phyloP scores from a whole-genome alignment of 1,140 invertebrate species.

The Hetaerina americana region DNA sequence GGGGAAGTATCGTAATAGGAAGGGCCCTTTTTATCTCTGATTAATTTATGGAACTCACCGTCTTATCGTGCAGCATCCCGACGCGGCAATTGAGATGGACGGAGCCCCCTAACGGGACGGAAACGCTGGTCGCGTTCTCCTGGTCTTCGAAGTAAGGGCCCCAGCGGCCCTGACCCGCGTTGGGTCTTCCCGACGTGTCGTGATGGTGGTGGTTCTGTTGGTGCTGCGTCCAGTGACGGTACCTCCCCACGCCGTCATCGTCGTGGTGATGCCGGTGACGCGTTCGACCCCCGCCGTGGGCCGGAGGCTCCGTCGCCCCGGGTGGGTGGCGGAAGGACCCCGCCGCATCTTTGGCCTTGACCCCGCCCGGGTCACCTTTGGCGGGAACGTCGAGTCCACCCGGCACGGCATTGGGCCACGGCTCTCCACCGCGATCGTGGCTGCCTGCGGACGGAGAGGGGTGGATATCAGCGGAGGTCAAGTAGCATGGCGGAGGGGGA shows the following conservation, averaged over 20 bases:
- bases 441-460: too few relatives aligned
- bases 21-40: not conserved
- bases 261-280: not conserved
- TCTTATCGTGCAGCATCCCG: conserved; percentile 12
- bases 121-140: conserved; percentile 17
- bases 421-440: too few relatives aligned
- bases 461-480: too few relatives aligned
- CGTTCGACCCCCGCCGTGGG: not conserved
- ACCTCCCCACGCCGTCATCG: conserved; percentile 13
- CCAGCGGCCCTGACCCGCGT: conserved; percentile 23
- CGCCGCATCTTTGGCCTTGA: too few relatives aligned
- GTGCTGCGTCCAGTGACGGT: conserved; percentile 26
- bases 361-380: too few relatives aligned
- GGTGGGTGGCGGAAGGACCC: too few relatives aligned
- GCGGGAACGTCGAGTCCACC: too few relatives aligned
- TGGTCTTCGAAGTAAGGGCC: conserved; percentile 19
- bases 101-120: conserved; percentile 8
- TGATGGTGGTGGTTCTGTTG: not conserved
- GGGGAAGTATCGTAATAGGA: too few relatives aligned
- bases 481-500: too few relatives aligned
- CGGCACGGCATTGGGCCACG: too few relatives aligned
- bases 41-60: too few relatives aligned
- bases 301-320: too few relatives aligned
- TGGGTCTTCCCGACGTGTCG: conserved; percentile 20
- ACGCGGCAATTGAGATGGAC: conserved; percentile 10